Base-by-base conservation (phyloP, 2,797 vertebrate genomes). In the Huso huso region DNA sequence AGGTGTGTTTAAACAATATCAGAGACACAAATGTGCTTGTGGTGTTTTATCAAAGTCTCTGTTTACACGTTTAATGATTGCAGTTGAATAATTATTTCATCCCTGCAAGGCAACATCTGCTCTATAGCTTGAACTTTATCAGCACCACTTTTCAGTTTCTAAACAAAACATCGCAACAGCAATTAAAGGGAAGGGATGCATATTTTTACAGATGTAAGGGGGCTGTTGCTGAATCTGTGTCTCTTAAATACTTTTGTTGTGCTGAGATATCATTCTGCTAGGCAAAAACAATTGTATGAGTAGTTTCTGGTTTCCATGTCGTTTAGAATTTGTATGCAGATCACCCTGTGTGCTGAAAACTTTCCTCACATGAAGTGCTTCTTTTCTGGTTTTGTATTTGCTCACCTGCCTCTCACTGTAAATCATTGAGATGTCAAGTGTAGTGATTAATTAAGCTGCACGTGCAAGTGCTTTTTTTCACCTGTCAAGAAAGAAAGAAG, bases 381-480 rank as follows among this genome's bases (percentile, higher is more conserved):
- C 74, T 74, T 82, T 82, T 87, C 71, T 83, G 80, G 81, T 87
- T 88, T 87, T 92, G 80, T 93, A 84, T 91, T 85, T 89, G 84
- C 89, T 98, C 94, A 97, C 95, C 95, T 98, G 94, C 94, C 93
- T 88, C 87, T 84, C 88, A 88, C 90, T 92, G 88, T 92, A 92
- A 93, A 94, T 93, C 92, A 92, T 78, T 84, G 87, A 87, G 84
- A 87, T 74, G 91, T 94, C 91, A 93, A 93, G 88, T 89, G 82
- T 86, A 82, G 75, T 91, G 87, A 92, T 90, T 92, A 90, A 95
- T 93, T 89, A 87, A 89, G 79, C 87, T 90, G 92, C 93, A 93
- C 86, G 88, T 94, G 93, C 86, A 87, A 86, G 83, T 83, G 87
- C 87, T 88, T 86, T 84, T 83, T 85, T 89, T 88, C 91, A 95